Evolutionary conservation across 2,113 vertebrate genomes (phyloP), one percentile per base, ranked within the genome.

Genomic region (Grammomys dolichurus): DNA sequence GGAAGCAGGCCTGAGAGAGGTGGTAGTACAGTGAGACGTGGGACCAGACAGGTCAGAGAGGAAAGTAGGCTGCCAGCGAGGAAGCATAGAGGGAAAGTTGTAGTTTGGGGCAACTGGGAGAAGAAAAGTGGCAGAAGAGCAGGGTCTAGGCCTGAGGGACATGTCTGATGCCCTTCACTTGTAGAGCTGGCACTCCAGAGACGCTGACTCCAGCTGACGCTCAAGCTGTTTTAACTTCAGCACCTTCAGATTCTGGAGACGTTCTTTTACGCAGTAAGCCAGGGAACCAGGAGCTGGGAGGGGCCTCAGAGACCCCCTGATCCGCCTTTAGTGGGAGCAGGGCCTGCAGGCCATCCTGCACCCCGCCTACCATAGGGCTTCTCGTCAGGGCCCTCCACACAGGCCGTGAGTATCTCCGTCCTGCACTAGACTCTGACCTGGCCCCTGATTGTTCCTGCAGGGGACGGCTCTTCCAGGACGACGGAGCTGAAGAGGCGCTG

Each of bases 401-500:
- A 72, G 67, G 67, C 86, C 67, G 3, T 28, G 69, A 48, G 24
- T 51, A 54, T 40, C 69, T 40, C 31, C 69, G n/a, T 73, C 51
- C 67, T 88, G 51, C 40, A 0, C 22, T 28, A 43, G 90, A n/a
- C 7, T 26, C 93, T 81, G 26, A 26, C 5, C 65, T 10, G 0
- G 5, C 40, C 26, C 90, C 33, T 0, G 17, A 46, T 46, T 28
- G 0, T 67, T 20, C 70, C 65, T 40, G 3, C 56, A 99, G 99
- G 98, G 65, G 97, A 96, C 17, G 98, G 99, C 0, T 98, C 98
- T 60, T 99, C 98, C 3, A 98, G 99, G 65, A 99, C 99, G 26
- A 98, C 96, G 10, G 99, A 99, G 91, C 99, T 99, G 54, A 98
- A 99, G 93, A 98, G 98, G 76, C 98, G 99, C 72, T 99, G 99